Percentiles rank a stretch among this genome's conserved stretches.
phyloP scores from a whole-genome alignment of 1,140 invertebrate species.

The Euura lappo region DNA sequence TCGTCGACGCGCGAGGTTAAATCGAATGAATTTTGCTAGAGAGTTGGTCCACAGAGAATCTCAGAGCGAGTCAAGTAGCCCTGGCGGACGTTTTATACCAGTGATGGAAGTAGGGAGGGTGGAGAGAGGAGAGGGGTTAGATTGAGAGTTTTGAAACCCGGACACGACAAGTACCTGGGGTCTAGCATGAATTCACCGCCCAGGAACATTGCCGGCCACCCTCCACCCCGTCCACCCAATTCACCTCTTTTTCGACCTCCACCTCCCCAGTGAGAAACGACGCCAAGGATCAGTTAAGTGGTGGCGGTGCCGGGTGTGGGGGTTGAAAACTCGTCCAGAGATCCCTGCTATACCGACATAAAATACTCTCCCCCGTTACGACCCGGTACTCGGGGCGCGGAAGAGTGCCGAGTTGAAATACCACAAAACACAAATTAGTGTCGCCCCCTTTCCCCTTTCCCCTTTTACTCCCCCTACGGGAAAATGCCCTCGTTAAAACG shows the following conservation, averaged over 20 bases:
- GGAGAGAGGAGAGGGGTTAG: slow-evolving; percentile 26
- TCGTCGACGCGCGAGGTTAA: too few species aligned
- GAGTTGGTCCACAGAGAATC: not conserved
- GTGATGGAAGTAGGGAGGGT: too few species aligned
- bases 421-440: slow-evolving; percentile 48
- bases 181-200: not conserved
- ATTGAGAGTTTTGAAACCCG: slow-evolving; percentile 20
- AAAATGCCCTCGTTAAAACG: slow-evolving; percentile 42
- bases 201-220: slow-evolving; percentile 16
- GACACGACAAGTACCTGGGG: slow-evolving; percentile 16
- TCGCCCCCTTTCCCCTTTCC: slow-evolving; percentile 32
- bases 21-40: too few species aligned
- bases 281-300: not conserved
- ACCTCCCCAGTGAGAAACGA: not conserved
- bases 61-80: not conserved
- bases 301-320: not conserved
- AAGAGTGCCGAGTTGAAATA: slow-evolving; percentile 29
- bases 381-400: slow-evolving; percentile 14
- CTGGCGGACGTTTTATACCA: slow-evolving; percentile 35
- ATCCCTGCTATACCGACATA: not conserved
- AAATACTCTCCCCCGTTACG: slow-evolving; percentile 9
- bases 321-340: not conserved
- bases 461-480: slow-evolving; percentile 21
- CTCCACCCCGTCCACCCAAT: slow-evolving; percentile 23
- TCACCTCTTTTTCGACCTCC: slow-evolving; percentile 4